A percentile compares a stretch with the other conserved stretches of the same genome.
Conservation (phyloP, 2,797 vertebrate species). For the Capromys pilorides region DNA sequence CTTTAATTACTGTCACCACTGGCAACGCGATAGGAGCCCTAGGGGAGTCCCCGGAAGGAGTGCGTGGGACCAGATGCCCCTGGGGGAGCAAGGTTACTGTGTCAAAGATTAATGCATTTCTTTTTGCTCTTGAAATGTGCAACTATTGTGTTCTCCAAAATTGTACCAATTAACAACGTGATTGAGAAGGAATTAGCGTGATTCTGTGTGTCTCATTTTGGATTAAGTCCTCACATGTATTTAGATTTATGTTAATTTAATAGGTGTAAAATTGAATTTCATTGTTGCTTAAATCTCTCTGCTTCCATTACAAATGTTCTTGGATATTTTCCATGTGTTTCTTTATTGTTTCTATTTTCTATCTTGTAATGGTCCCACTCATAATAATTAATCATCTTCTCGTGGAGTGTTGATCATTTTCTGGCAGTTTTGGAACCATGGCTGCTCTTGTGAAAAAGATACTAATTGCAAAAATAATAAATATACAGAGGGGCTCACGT, state of each 20-base stretch:
- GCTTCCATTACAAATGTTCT: slow-evolving; percentile 57
- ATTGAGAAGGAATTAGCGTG: slow-evolving; percentile 23
- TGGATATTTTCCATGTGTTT: slow-evolving; percentile 65
- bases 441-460: background rate
- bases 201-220: slow-evolving; percentile 55
- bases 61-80: slow-evolving; percentile 43
- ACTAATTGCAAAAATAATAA: slow-evolving; percentile 19
- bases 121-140: slow-evolving; percentile 55
- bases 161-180: slow-evolving; percentile 25
- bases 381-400: slow-evolving; percentile 54
- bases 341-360: slow-evolving; percentile 57
- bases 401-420: slow-evolving; percentile 33
- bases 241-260: slow-evolving; percentile 77
- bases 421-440: slow-evolving; percentile 42
- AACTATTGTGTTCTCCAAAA: slow-evolving; percentile 48
- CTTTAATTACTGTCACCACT: background rate
- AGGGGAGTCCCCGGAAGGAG: background rate
- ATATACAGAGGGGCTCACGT: background rate
- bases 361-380: slow-evolving; percentile 52
- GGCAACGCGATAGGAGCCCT: background rate
- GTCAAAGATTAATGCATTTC: slow-evolving; percentile 62
- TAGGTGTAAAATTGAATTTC: slow-evolving; percentile 67
- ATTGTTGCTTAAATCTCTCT: slow-evolving; percentile 57
- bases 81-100: slow-evolving; percentile 33
- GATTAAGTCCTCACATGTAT: slow-evolving; percentile 49